phyloP scores from a whole-genome alignment of 2,888 invertebrate species.

The Scaptomyza parva region DNA sequence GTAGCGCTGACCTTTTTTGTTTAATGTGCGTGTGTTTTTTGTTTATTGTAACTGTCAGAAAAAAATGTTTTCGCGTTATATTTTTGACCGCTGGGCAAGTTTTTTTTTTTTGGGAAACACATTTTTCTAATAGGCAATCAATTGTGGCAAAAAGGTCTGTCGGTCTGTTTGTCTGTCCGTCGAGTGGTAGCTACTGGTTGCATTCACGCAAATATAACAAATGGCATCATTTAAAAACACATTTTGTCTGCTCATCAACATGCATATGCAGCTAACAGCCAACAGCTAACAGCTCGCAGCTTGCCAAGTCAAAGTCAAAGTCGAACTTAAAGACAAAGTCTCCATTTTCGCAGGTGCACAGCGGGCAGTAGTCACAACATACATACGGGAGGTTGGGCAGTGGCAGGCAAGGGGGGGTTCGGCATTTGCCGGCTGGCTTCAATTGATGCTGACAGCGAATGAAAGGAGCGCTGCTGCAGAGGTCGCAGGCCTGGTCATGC shows the following conservation, averaged over 20 bases:
- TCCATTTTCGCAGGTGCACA: constrained; percentile 76
- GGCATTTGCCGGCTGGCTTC: constrained; percentile 59
- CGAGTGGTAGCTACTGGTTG: constrained; percentile 56
- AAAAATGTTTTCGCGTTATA: constrained; percentile 62
- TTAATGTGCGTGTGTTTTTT: constrained; percentile 25
- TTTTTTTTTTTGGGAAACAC: constrained; percentile 5
- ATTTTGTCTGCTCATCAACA: constrained; percentile 71
- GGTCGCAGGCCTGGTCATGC: constrained; percentile 48
- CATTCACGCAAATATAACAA: constrained; percentile 71
- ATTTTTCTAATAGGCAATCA: constrained; percentile 62
- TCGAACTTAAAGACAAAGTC: constrained; percentile 29
- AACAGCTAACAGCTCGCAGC: constrained; percentile 7
- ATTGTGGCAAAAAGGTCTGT: constrained; percentile 39
- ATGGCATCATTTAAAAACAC: constrained; percentile 83
- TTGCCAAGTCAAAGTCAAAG: constrained; percentile 31
- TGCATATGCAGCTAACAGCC: constrained; percentile 16
- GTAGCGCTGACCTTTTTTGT: constrained; percentile 71
- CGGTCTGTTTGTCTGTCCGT: constrained; percentile 13
- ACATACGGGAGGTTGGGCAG: constrained; percentile 47
- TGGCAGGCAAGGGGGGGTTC: neutral
- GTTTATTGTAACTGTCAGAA: constrained; percentile 28
- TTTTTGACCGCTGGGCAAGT: constrained; percentile 53
- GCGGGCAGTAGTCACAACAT: constrained; percentile 74
- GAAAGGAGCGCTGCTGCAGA: constrained; percentile 66
- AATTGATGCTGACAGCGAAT: constrained; percentile 80